These are phyloP conservation scores for Heterodera filipjevi DNA, from an alignment of 2,888 invertebrate species.

Conservation along the genomic window DNA sequence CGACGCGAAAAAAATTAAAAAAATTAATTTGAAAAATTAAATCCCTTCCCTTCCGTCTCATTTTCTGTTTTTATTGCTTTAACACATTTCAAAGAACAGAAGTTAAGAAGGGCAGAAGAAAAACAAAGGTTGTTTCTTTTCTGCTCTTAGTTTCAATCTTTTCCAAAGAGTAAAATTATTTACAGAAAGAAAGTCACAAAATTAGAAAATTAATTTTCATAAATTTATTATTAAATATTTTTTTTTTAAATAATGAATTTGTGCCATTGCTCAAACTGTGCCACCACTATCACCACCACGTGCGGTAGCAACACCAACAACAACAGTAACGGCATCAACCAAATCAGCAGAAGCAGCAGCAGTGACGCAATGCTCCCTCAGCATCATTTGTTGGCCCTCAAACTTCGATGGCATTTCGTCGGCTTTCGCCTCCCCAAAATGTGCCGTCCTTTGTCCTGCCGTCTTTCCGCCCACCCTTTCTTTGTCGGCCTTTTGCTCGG, in stretches of 20 bases:
- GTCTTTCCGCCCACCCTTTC: not conserved
- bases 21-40: not conserved
- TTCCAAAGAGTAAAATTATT: no score
- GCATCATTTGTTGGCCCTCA: not conserved
- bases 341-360: not conserved
- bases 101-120: no score
- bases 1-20: not conserved
- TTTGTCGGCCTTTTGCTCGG: not conserved
- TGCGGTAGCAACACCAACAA: no score
- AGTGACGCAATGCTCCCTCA: not conserved
- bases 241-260: not conserved
- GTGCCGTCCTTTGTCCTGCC: not conserved
- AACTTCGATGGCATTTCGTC: not conserved
- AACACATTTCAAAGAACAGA: no score
- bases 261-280: not conserved
- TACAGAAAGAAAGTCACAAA: no score
- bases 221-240: not conserved
- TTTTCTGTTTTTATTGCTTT: no score
- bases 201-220: not conserved
- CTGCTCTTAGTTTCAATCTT: no score
- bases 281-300: no score
- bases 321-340: not conserved
- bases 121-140: no score
- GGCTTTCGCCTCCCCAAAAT: not conserved
- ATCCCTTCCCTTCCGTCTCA: not conserved